Evolutionary conservation across 1,140 invertebrate genomes (phyloP).

Genomic region (Laupala kohalensis): DNA sequence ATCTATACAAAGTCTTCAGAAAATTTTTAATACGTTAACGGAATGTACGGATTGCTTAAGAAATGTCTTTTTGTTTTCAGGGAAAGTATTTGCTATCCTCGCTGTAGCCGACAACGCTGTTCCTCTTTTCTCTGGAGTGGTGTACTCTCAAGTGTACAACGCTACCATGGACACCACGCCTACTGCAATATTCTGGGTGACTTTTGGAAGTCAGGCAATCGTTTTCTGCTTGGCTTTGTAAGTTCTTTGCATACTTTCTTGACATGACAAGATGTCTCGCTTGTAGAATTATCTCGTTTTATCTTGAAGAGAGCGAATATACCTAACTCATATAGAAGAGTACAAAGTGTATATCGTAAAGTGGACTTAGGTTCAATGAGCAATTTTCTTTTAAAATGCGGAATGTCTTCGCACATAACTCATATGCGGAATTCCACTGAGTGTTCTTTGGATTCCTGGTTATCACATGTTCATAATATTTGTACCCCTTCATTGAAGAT

Average conservation of each 20-base stretch:
- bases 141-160: slow-evolving; percentile 57
- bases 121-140: slow-evolving; percentile 48
- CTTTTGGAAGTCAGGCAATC: slow-evolving; percentile 46
- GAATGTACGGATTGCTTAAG: neutral
- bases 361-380: too few species aligned
- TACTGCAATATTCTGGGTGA: slow-evolving; percentile 49
- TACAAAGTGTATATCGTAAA: too few species aligned
- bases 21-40: neutral
- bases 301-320: too few species aligned
- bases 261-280: too few species aligned
- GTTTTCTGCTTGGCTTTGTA: slow-evolving; percentile 48
- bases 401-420: too few species aligned
- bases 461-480: too few species aligned
- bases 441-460: too few species aligned
- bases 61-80: slow-evolving; percentile 27
- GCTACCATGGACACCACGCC: slow-evolving; percentile 40
- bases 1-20: neutral
- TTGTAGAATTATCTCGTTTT: too few species aligned
- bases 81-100: slow-evolving; percentile 56
- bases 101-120: slow-evolving; percentile 64
- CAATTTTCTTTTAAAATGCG: too few species aligned
- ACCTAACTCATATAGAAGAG: too few species aligned
- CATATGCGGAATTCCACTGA: too few species aligned
- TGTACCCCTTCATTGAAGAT: too few species aligned
- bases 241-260: slow-evolving; percentile 26